These are phyloP conservation scores for Lasioglossum morio DNA, from an alignment of 2,888 invertebrate species.

Conservation along the genomic window DNA sequence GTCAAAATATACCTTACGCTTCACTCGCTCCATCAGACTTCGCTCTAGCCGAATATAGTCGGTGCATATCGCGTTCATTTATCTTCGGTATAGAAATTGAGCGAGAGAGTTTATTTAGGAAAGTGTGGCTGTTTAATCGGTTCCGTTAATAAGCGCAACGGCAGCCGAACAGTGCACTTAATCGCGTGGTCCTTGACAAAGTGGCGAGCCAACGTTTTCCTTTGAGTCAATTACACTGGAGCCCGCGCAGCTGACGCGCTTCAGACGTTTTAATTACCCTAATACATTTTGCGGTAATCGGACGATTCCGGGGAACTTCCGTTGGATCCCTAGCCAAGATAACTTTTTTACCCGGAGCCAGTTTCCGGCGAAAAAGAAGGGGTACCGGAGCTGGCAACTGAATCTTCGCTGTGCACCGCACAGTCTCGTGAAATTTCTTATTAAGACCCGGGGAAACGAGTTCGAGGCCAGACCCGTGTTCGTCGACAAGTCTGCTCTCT, in stretches of 20 bases:
- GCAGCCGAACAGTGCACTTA: conserved; percentile 15
- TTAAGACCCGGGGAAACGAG: background rate
- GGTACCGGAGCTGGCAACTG: background rate
- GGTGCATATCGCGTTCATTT: too few species aligned
- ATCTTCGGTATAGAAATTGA: background rate
- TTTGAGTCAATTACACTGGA: conserved; percentile 47
- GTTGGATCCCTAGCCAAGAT: conserved; percentile 15
- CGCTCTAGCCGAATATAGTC: background rate
- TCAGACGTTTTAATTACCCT: conserved; percentile 51
- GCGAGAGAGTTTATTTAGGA: background rate
- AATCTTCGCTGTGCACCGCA: conserved; percentile 13
- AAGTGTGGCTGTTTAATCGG: conserved; percentile 20
- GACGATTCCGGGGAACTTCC: conserved; percentile 42
- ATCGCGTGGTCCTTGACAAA: conserved; percentile 39
- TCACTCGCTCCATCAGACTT: too few species aligned
- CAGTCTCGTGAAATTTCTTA: conserved; percentile 29
- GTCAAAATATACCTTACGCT: background rate
- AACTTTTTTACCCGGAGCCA: conserved; percentile 41
- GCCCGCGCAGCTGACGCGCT: conserved; percentile 23
- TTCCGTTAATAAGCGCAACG: conserved; percentile 29
- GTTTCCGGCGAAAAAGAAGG: conserved; percentile 15
- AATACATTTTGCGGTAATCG: conserved; percentile 53
- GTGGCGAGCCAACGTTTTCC: conserved; percentile 48
- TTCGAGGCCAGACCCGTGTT: conserved; percentile 10
- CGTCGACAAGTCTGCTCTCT: background rate